A percentile compares a stretch with the other conserved stretches of the same genome.
phyloP scores from a whole-genome alignment of 2,113 vertebrate genomes.

The Mohoua ochrocephala region DNA sequence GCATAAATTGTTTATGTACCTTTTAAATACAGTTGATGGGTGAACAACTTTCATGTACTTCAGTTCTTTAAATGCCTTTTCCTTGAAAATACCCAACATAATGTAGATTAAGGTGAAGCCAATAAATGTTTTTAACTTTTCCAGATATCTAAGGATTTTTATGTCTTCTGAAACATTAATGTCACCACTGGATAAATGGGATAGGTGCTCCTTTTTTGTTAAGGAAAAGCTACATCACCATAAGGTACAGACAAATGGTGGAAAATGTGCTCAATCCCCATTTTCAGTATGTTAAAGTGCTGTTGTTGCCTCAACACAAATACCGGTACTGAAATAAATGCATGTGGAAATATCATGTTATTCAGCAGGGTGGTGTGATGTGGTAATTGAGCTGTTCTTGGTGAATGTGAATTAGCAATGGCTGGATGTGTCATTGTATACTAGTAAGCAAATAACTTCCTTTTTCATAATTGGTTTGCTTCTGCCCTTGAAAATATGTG shows the following conservation, averaged over 20 bases:
- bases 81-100: background rate
- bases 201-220: background rate
- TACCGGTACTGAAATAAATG: background rate
- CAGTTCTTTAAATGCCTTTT: background rate
- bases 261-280: background rate
- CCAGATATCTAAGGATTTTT: background rate
- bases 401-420: background rate
- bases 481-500: slow-evolving; percentile 32
- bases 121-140: background rate
- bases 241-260: background rate
- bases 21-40: background rate
- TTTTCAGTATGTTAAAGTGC: background rate
- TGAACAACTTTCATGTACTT: background rate
- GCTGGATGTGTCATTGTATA: background rate
- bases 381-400: background rate
- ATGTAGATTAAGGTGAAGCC: background rate
- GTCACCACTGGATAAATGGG: background rate
- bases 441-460: background rate
- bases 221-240: background rate
- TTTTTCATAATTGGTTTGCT: slow-evolving; percentile 7
- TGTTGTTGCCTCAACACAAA: background rate
- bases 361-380: background rate
- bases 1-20: background rate
- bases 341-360: background rate
- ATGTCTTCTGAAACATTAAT: background rate